phyloP scores from a whole-genome alignment of 2,113 vertebrate species.

The Prunella himalayana region DNA sequence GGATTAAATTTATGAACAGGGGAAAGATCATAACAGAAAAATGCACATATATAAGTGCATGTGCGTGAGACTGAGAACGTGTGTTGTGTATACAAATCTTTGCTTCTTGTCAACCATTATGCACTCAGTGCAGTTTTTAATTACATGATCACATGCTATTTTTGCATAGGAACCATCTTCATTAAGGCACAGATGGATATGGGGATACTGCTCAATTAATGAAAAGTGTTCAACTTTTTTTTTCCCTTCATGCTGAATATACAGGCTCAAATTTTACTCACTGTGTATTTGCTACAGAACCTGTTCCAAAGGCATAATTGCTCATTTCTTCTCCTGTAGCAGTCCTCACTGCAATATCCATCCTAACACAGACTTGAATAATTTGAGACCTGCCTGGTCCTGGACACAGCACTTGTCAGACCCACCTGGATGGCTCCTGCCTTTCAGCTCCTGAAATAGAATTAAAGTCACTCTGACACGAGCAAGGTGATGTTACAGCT shows the following conservation, averaged over 20 bases:
- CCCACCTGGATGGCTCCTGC: rapidly evolving
- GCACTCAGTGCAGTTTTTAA: neutral
- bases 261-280: neutral
- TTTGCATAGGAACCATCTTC: neutral
- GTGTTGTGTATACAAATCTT: neutral
- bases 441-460: neutral
- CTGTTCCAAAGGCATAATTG: neutral
- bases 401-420: neutral
- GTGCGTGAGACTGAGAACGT: neutral
- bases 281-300: neutral
- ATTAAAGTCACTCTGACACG: neutral
- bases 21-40: neutral
- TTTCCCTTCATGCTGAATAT: neutral
- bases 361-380: neutral
- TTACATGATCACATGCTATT: neutral
- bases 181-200: neutral
- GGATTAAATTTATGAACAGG: neutral
- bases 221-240: neutral
- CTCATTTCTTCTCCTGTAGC: neutral
- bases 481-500: rapidly evolving
- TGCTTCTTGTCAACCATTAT: neutral
- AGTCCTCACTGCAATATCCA: neutral
- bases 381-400: neutral
- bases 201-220: neutral
- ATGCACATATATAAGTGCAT: neutral